Percentiles rank a stretch among this genome's conserved stretches.
Evolutionary conservation across 2,113 vertebrate species (phyloP).

Genomic region (Neopipo cinnamomea): DNA sequence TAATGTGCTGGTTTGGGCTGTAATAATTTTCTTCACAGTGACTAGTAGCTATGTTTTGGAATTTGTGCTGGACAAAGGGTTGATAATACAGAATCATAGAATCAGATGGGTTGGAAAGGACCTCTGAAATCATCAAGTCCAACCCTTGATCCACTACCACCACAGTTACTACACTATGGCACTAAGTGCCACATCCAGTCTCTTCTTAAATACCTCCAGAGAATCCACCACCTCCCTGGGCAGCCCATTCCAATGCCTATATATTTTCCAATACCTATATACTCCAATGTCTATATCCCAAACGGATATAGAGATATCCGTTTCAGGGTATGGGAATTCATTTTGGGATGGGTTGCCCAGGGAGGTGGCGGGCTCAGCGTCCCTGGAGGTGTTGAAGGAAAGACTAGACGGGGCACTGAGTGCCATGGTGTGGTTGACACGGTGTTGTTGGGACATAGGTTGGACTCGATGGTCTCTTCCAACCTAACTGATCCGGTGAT

Average conservation of each 20-base stretch:
- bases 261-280: too few species aligned
- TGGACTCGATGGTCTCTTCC: background rate
- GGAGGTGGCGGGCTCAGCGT: background rate
- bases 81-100: background rate
- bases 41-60: background rate
- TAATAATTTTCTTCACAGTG: background rate
- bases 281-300: too few species aligned
- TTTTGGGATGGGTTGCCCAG: background rate
- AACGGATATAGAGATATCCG: background rate
- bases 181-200: too few species aligned
- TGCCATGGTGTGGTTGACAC: background rate
- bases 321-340: background rate
- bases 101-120: too few species aligned
- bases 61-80: background rate
- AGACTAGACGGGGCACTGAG: background rate
- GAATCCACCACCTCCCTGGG: too few species aligned
- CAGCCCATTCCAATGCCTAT: too few species aligned
- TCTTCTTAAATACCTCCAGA: too few species aligned
- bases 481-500: fast-evolving
- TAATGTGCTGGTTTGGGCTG: fast-evolving
- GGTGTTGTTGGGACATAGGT: background rate
- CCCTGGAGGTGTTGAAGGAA: background rate
- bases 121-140: too few species aligned
- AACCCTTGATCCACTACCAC: too few species aligned
- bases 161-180: too few species aligned